Conservation (phyloP, 2,797 vertebrate genomes). For the Myoxocephalus aenaeus region DNA sequence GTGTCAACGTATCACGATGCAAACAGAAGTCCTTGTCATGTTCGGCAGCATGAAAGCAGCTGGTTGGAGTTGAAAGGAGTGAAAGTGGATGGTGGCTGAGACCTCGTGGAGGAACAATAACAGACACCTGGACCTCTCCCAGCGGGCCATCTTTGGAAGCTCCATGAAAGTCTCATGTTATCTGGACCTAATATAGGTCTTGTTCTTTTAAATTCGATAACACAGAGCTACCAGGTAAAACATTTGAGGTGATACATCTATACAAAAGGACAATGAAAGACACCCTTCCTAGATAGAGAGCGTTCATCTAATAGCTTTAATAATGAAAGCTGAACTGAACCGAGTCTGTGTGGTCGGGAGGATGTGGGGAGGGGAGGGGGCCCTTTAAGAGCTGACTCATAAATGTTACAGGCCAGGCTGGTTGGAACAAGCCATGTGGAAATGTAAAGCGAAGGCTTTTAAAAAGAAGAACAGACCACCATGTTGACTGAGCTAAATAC, state of each 20-base stretch:
- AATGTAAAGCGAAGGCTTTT: slow-evolving; percentile 71
- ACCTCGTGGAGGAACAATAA: background rate
- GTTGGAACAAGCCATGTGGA: slow-evolving; percentile 71
- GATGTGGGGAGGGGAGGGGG: slow-evolving; percentile 40
- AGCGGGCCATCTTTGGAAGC: background rate
- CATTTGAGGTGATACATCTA: background rate
- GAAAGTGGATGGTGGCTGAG: background rate
- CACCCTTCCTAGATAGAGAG: slow-evolving; percentile 1
- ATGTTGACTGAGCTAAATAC: slow-evolving; percentile 60
- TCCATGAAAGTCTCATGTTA: background rate
- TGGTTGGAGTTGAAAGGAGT: background rate
- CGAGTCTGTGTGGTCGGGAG: slow-evolving; percentile 48
- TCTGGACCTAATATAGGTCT: background rate
- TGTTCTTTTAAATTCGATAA: background rate
- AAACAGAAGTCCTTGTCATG: background rate
- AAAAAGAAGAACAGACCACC: slow-evolving; percentile 50
- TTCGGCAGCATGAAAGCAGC: background rate
- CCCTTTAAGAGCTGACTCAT: slow-evolving; percentile 79
- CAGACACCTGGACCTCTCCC: background rate
- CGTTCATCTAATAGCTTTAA: slow-evolving; percentile 72
- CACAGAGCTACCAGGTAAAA: background rate
- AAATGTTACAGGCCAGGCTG: slow-evolving; percentile 80
- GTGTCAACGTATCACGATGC: background rate
- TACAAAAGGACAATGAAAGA: background rate
- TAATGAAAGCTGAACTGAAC: slow-evolving; percentile 46